Evolutionary conservation across 2,888 invertebrate genomes (phyloP).

Genomic region (Yponomeuta plumbellus): DNA sequence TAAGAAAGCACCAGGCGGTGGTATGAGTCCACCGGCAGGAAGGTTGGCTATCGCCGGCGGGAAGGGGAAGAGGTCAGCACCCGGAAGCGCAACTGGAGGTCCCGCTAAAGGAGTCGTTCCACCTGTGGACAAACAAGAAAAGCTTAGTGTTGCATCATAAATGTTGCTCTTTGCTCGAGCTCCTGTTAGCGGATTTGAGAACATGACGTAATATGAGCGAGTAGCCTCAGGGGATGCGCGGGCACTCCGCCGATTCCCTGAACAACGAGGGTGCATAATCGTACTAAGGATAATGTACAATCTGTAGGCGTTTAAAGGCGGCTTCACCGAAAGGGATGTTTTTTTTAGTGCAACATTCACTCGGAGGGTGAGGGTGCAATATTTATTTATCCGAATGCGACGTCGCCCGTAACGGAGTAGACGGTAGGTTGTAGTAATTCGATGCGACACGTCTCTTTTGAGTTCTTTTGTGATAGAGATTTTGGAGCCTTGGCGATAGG

Average conservation of each 20-base stretch:
- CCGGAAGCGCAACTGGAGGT: conserved; percentile 52
- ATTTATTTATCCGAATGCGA: conserved; percentile 71
- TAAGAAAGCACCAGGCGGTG: conserved; percentile 76
- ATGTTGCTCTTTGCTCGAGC: conserved; percentile 33
- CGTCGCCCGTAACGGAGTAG: conserved; percentile 63
- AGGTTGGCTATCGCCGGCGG: conserved; percentile 60
- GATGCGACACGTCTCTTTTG: conserved; percentile 46
- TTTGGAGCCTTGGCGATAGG: conserved; percentile 33
- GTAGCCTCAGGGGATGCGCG: conserved; percentile 61
- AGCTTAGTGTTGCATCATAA: conserved; percentile 23
- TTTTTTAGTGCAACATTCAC: conserved; percentile 70
- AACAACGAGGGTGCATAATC: conserved; percentile 76
- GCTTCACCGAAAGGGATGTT: conserved; percentile 75
- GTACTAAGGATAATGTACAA: conserved; percentile 77
- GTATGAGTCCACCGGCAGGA: conserved; percentile 64
- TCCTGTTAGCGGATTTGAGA: conserved; percentile 48
- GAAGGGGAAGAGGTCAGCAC: conserved; percentile 64
- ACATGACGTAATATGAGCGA: conserved; percentile 74
- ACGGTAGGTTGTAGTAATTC: conserved; percentile 59
- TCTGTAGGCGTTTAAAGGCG: conserved; percentile 77
- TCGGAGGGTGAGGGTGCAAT: conserved; percentile 74
- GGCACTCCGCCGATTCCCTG: conserved; percentile 71
- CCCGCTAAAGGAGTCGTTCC: conserved; percentile 54
- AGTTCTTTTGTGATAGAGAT: conserved; percentile 25
- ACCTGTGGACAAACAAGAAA: conserved; percentile 56